Evolutionary conservation across 2,888 invertebrate genomes (phyloP).

Genomic region (Bellardia bayeri): DNA sequence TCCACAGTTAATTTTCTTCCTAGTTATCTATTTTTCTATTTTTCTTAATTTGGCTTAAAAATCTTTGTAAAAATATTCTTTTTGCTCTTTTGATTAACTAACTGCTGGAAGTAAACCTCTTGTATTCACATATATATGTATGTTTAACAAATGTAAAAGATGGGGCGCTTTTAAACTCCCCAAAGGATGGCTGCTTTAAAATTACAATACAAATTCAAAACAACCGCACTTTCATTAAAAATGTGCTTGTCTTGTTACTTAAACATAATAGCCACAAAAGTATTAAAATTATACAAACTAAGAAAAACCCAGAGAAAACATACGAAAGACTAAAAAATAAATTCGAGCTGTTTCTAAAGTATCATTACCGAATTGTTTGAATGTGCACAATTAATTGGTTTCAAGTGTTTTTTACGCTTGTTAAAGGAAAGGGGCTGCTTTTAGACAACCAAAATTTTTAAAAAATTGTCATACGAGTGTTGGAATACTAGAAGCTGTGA

Average conservation of each 20-base stretch:
- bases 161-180: not conserved
- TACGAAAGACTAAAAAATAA: not conserved
- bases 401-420: constrained; percentile 64
- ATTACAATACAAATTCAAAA: not conserved
- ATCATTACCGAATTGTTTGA: constrained; percentile 49
- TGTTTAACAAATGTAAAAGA: not conserved
- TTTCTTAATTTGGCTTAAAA: not conserved
- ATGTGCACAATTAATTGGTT: constrained; percentile 65
- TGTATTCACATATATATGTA: not conserved
- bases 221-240: not conserved
- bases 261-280: constrained; percentile 21
- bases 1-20: not conserved
- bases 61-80: not conserved
- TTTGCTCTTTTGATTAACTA: constrained; percentile 49
- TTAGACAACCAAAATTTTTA: too few species aligned
- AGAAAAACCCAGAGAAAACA: not conserved
- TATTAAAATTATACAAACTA: not conserved
- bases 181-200: constrained; percentile 16
- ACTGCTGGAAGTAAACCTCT: not conserved
- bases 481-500: not conserved
- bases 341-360: constrained; percentile 48
- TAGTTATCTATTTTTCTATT: not conserved
- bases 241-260: not conserved
- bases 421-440: too few species aligned
- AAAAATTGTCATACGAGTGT: constrained; percentile 2